Conservation (phyloP, 2,888 invertebrate genomes). For the Chironomus riparius region DNA sequence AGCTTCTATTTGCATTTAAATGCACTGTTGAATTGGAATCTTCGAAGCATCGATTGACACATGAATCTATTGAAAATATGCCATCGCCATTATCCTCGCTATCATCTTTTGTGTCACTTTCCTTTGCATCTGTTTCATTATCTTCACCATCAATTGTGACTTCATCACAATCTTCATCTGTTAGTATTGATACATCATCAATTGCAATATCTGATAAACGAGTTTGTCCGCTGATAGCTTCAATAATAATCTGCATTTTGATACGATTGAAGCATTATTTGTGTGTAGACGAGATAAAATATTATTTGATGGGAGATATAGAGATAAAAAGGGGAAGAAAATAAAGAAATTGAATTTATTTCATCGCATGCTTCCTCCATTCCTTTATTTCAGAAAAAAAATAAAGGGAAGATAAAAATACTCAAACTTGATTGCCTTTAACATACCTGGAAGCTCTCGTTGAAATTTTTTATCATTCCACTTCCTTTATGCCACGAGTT, state of each 20-base stretch:
- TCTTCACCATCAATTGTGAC: neutral
- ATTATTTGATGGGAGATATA: no score
- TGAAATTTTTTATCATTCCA: constrained; percentile 47
- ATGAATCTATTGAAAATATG: constrained; percentile 44
- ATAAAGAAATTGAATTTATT: neutral
- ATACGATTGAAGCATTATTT: no score
- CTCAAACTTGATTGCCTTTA: neutral
- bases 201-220: constrained; percentile 71
- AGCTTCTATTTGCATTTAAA: constrained; percentile 29
- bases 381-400: no score
- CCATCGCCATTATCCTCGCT: constrained; percentile 32
- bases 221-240: constrained; percentile 57
- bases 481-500: constrained; percentile 52
- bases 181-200: constrained; percentile 64
- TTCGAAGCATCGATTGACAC: constrained; percentile 45
- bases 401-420: neutral
- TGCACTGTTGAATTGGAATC: constrained; percentile 25
- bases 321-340: neutral
- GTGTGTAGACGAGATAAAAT: no score
- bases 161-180: constrained; percentile 2
- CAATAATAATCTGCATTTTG: constrained; percentile 59
- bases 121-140: constrained; percentile 4
- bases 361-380: neutral
- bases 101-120: constrained; percentile 30
- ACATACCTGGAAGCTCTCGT: constrained; percentile 24